Evolutionary conservation across 1,140 invertebrate species (phyloP).

Genomic region (Liolophura sinensis): DNA sequence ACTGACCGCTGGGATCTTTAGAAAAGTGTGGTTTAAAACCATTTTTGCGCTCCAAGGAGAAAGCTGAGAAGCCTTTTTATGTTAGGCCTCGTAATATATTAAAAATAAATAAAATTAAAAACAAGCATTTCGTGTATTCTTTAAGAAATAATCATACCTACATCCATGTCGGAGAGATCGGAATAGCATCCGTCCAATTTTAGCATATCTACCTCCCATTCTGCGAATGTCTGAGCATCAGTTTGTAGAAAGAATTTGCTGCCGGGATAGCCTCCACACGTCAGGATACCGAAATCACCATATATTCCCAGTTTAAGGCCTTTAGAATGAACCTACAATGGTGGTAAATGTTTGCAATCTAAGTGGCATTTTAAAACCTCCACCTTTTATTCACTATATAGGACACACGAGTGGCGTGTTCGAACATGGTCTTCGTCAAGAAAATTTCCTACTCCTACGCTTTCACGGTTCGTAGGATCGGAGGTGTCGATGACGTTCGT

Average conservation of each 20-base stretch:
- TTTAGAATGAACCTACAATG: slow-evolving; percentile 80
- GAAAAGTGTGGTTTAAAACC: too few species aligned
- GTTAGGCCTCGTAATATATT: neutral
- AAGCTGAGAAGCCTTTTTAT: neutral
- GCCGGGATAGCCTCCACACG: slow-evolving; percentile 90
- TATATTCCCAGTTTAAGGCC: slow-evolving; percentile 96
- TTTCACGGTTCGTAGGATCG: too few species aligned
- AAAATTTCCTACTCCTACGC: too few species aligned
- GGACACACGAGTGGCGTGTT: too few species aligned
- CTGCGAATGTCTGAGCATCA: slow-evolving; percentile 88
- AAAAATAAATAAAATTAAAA: slow-evolving; percentile 1
- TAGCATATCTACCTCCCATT: slow-evolving; percentile 94
- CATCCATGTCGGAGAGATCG: slow-evolving; percentile 61
- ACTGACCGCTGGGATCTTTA: too few species aligned
- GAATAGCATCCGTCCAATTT: slow-evolving; percentile 95
- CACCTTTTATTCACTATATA: too few species aligned
- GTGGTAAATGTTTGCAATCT: too few species aligned
- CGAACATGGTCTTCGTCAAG: too few species aligned
- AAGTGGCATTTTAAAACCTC: too few species aligned
- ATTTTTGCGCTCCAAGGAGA: too few species aligned
- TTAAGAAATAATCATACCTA: slow-evolving; percentile 13
- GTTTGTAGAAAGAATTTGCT: slow-evolving; percentile 79
- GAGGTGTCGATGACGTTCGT: too few species aligned
- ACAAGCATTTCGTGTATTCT: too few species aligned
- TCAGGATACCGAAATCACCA: slow-evolving; percentile 92